Conservation (phyloP, 2,888 invertebrate genomes). For the Eulithis prunata region DNA sequence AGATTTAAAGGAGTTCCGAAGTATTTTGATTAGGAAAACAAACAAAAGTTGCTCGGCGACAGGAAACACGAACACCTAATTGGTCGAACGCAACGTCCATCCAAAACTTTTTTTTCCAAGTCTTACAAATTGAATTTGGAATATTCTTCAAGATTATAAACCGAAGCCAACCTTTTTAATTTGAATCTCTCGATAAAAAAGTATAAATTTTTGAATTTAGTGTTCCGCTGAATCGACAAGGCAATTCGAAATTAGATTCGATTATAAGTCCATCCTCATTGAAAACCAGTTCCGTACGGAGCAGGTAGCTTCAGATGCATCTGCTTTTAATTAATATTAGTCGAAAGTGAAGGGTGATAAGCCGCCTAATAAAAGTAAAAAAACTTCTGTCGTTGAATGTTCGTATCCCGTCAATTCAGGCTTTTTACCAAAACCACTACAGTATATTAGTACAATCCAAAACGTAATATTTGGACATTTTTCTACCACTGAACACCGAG, state of each 20-base stretch:
- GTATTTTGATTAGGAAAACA: slow-evolving; percentile 41
- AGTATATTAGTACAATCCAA: no score
- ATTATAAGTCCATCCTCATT: slow-evolving; percentile 12
- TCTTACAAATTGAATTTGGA: slow-evolving; percentile 30
- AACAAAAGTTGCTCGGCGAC: slow-evolving; percentile 25
- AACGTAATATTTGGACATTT: no score
- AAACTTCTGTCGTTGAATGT: no score
- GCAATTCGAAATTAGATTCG: slow-evolving; percentile 18
- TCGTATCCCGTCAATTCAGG: no score
- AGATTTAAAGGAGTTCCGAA: slow-evolving; percentile 39
- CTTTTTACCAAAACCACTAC: no score
- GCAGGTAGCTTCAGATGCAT: slow-evolving; percentile 15
- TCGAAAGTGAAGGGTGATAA: slow-evolving; percentile 9
- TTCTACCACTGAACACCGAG: no score
- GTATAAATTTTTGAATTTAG: slow-evolving; percentile 17
- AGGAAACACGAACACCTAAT: slow-evolving; percentile 24
- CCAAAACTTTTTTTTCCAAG: slow-evolving; percentile 16
- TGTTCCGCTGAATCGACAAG: slow-evolving; percentile 13
- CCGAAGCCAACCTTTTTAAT: slow-evolving; percentile 17
- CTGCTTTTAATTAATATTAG: slow-evolving; percentile 20
- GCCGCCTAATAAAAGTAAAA: no score
- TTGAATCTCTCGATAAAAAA: slow-evolving; percentile 9
- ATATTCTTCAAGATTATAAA: slow-evolving; percentile 16
- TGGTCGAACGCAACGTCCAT: slow-evolving; percentile 16
- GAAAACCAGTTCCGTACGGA: slow-evolving; percentile 13